A percentile compares a stretch with the other conserved stretches of the same genome.
Conservation (phyloP, 1,140 invertebrate species). For the Maconellicoccus hirsutus region DNA sequence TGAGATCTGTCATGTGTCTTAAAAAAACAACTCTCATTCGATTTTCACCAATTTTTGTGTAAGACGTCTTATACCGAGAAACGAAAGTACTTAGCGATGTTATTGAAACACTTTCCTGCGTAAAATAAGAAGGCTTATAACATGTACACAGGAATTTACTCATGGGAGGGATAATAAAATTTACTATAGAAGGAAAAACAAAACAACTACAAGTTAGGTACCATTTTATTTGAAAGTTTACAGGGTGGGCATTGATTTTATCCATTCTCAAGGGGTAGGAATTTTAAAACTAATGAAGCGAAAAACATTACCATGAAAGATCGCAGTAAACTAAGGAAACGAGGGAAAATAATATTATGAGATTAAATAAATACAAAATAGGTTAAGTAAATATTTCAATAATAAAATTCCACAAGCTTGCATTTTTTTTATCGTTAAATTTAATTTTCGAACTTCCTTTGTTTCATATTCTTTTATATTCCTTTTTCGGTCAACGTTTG, state of each 20-base stretch:
- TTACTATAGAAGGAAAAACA: not conserved
- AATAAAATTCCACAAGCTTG: not conserved
- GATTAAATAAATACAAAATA: not conserved
- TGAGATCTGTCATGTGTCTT: too few species aligned
- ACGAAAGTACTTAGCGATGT: too few species aligned
- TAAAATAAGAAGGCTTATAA: too few species aligned
- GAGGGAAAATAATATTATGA: not conserved
- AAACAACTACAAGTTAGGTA: not conserved
- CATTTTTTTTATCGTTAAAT: not conserved
- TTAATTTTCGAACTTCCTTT: not conserved
- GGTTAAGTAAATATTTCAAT: not conserved
- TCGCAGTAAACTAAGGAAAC: not conserved
- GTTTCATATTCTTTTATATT: not conserved
- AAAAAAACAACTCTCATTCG: too few species aligned
- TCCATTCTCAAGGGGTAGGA: not conserved
- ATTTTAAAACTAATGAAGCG: not conserved
- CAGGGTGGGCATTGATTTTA: not conserved
- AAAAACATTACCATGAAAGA: not conserved
- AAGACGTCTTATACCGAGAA: too few species aligned
- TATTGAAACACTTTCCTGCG: too few species aligned
- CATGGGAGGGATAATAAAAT: not conserved
- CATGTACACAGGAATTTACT: not conserved
- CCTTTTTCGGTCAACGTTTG: too few species aligned
- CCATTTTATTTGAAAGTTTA: not conserved
- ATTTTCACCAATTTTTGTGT: too few species aligned